Evolutionary conservation across 2,888 invertebrate genomes (phyloP).

Genomic region (Linyphia triangularis): DNA sequence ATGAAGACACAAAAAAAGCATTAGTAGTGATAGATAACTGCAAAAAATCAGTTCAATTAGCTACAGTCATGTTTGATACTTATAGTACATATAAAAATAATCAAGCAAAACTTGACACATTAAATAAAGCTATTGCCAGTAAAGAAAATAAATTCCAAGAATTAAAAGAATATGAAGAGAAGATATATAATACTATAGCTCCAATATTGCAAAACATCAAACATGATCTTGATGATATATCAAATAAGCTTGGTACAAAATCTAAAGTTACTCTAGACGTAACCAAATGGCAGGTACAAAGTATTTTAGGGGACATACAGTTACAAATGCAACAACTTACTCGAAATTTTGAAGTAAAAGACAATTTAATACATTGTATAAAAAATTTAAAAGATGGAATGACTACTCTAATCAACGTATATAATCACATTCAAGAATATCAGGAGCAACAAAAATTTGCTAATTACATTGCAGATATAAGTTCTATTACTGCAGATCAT

Average conservation of each 20-base stretch:
- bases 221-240: not conserved
- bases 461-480: constrained; percentile 18
- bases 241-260: not conserved
- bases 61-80: not conserved
- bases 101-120: not conserved
- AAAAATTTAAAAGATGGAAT: constrained; percentile 20
- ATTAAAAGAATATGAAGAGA: constrained; percentile 16
- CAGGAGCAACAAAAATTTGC: constrained; percentile 17
- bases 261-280: constrained; percentile 11
- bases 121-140: not conserved
- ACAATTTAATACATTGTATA: not conserved
- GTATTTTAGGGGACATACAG: not conserved
- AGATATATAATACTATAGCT: not conserved
- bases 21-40: not conserved
- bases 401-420: not conserved
- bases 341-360: not conserved
- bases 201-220: constrained; percentile 22
- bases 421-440: constrained; percentile 11
- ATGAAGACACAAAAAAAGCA: not conserved
- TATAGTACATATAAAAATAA: constrained; percentile 8
- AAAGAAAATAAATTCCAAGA: not conserved
- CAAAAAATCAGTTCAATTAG: not conserved
- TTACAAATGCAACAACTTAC: not conserved
- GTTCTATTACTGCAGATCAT: not conserved
- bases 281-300: constrained; percentile 22